Conservation (phyloP, 2,113 vertebrate genomes). For the Balaeniceps rex region DNA sequence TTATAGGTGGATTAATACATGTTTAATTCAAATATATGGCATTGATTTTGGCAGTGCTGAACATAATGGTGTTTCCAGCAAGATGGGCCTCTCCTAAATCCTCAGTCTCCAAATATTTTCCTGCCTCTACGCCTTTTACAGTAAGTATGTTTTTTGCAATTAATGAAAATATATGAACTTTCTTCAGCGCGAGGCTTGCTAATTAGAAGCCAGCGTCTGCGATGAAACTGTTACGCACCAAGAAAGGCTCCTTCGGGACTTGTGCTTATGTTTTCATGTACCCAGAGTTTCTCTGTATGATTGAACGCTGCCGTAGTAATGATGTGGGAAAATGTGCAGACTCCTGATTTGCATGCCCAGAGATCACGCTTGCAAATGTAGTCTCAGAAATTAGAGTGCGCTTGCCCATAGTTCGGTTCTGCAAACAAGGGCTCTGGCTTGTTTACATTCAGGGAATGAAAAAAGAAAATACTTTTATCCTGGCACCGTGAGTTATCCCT, state of each 20-base stretch:
- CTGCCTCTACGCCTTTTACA: rapidly evolving
- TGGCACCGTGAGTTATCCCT: not conserved
- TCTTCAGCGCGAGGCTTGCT: not conserved
- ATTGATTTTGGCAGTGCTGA: not conserved
- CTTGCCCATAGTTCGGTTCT: not conserved
- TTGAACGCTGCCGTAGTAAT: rapidly evolving
- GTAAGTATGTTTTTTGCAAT: not conserved
- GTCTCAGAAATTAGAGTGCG: not conserved
- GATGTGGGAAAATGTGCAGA: not conserved
- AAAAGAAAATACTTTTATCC: not conserved
- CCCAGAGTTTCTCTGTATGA: not conserved
- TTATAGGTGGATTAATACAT: not conserved
- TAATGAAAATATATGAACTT: not conserved
- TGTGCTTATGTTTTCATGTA: not conserved
- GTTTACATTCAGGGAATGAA: not conserved
- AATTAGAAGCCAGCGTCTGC: not conserved
- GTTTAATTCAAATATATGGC: constrained; percentile 23
- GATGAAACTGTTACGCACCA: not conserved
- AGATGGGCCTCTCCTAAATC: not conserved
- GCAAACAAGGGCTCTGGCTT: not conserved
- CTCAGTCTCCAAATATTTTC: not conserved
- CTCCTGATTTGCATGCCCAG: rapidly evolving
- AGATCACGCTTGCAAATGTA: rapidly evolving
- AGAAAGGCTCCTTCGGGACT: not conserved
- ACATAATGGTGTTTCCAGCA: not conserved